A percentile compares a stretch with the other conserved stretches of the same genome.
These are phyloP conservation scores for Andinoacara biseriatus DNA, from an alignment of 2,113 vertebrate species.

Conservation along the genomic window DNA sequence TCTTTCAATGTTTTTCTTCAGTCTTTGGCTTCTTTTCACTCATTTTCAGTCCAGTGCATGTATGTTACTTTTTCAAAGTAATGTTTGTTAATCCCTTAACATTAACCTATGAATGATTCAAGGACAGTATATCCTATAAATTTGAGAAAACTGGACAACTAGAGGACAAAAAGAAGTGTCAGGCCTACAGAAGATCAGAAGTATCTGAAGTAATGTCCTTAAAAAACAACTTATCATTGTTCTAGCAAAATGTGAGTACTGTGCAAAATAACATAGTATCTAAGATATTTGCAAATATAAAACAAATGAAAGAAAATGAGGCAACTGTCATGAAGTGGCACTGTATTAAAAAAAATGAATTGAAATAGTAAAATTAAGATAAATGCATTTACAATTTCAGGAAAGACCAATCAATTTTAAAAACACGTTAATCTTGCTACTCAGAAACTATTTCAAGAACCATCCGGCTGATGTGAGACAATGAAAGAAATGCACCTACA, in stretches of 20 bases:
- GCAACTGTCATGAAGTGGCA: no score
- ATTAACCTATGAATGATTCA: neutral
- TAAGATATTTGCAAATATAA: neutral
- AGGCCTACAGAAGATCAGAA: neutral
- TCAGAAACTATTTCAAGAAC: neutral
- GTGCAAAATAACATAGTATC: neutral
- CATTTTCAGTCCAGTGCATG: neutral
- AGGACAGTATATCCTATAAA: neutral
- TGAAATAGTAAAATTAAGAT: no score
- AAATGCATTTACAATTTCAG: no score
- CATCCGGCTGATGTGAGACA: neutral
- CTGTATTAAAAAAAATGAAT: no score
- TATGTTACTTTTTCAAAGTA: neutral
- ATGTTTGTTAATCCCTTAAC: neutral
- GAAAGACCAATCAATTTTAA: no score
- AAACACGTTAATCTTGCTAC: no score
- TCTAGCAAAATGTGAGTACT: neutral
- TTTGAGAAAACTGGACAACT: neutral
- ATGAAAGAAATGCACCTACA: neutral
- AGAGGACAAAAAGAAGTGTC: neutral
- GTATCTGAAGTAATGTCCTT: neutral
- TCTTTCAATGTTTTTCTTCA: neutral
- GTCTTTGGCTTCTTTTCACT: neutral
- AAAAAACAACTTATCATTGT: no score
- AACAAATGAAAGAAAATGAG: neutral